Evolutionary conservation across 2,888 invertebrate species (phyloP).

Genomic region (Synanthedon myopaeformis): DNA sequence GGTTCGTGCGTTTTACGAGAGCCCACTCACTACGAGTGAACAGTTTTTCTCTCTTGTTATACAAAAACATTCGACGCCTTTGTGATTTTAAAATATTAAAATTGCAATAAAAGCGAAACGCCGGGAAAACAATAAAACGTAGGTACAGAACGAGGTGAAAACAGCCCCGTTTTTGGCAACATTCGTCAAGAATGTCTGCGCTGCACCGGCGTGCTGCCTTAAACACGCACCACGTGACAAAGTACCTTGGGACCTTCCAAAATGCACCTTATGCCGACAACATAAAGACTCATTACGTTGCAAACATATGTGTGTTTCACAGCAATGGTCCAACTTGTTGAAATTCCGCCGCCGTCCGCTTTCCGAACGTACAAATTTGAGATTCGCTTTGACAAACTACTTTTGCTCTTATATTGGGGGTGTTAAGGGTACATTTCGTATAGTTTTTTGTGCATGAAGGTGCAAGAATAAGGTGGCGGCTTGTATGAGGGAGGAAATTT

Average conservation of each 20-base stretch:
- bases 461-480: slow-evolving; percentile 18
- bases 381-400: slow-evolving; percentile 19
- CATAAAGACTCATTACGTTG: slow-evolving; percentile 20
- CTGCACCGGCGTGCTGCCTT: slow-evolving; percentile 24
- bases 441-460: slow-evolving; percentile 17
- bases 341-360: slow-evolving; percentile 61
- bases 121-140: slow-evolving; percentile 55
- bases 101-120: slow-evolving; percentile 19
- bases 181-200: slow-evolving; percentile 62
- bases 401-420: slow-evolving; percentile 24
- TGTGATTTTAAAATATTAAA: slow-evolving; percentile 5
- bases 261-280: slow-evolving; percentile 27
- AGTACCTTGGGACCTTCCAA: slow-evolving; percentile 11
- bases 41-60: too few species aligned
- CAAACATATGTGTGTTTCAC: slow-evolving; percentile 25
- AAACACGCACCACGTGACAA: slow-evolving; percentile 3
- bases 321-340: slow-evolving; percentile 61
- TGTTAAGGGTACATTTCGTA: slow-evolving; percentile 32
- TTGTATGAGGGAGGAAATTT: slow-evolving; percentile 49
- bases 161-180: slow-evolving; percentile 64
- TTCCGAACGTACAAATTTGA: slow-evolving; percentile 45
- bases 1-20: too few species aligned
- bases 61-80: background rate
- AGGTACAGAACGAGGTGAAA: slow-evolving; percentile 51
- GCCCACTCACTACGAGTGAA: too few species aligned